A percentile compares a stretch with the other conserved stretches of the same genome.
Evolutionary conservation across 2,888 invertebrate genomes (phyloP).

Genomic region (Luperina nickerlii): DNA sequence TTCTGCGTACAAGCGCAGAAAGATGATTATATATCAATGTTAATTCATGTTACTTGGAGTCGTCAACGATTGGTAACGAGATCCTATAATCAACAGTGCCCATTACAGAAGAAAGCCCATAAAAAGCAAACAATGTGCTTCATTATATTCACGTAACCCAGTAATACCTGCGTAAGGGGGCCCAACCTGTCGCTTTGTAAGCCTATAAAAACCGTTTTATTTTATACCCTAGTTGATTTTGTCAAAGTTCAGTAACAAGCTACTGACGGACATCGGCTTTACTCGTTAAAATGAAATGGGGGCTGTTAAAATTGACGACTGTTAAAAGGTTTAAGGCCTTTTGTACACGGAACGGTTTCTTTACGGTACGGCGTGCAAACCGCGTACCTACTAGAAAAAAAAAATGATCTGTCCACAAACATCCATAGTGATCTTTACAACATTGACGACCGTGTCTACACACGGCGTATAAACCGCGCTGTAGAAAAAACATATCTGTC

Average conservation of each 20-base stretch:
- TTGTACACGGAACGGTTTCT: not conserved
- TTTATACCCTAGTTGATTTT: conserved; percentile 61
- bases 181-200: conserved; percentile 46
- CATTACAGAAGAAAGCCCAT: not conserved
- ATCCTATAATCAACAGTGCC: not conserved
- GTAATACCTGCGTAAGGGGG: conserved; percentile 45
- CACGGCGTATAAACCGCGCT: too few species aligned
- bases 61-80: conserved; percentile 4
- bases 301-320: conserved; percentile 62
- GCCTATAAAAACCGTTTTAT: conserved; percentile 61
- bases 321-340: conserved; percentile 58
- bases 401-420: not conserved
- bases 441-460: not conserved
- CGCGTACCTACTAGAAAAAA: not conserved
- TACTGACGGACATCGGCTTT: conserved; percentile 56
- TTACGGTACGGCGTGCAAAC: not conserved
- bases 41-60: not conserved
- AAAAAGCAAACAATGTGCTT: conserved; percentile 30
- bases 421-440: not conserved
- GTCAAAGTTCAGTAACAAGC: conserved; percentile 63
- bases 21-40: too few species aligned
- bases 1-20: too few species aligned
- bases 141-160: conserved; percentile 33
- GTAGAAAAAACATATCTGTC: too few species aligned
- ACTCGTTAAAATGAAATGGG: conserved; percentile 62